A percentile compares a stretch with the other conserved stretches of the same genome.
Evolutionary conservation across 1,140 invertebrate genomes (phyloP).

Genomic region (Hypothenemus hampei): DNA sequence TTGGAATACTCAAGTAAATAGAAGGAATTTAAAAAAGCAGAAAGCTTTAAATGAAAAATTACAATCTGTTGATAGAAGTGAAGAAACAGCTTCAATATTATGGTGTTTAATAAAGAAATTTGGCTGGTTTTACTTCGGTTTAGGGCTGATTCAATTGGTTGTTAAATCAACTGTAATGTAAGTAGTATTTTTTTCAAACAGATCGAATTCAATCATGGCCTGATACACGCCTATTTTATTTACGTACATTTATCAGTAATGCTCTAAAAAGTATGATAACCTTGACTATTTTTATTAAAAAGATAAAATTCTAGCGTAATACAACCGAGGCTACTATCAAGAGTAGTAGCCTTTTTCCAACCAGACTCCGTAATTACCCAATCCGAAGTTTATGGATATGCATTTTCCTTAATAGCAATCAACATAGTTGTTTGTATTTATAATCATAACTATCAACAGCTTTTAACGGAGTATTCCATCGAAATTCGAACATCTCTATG

Average conservation of each 20-base stretch:
- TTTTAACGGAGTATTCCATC: slow-evolving; percentile 66
- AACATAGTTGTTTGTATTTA: slow-evolving; percentile 49
- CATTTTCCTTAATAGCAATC: slow-evolving; percentile 52
- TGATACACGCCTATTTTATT: not conserved
- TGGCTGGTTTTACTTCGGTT: slow-evolving; percentile 17
- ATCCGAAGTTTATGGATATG: slow-evolving; percentile 60
- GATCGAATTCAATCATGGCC: not conserved
- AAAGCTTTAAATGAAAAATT: not conserved
- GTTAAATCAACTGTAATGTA: slow-evolving; percentile 54
- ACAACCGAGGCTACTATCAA: slow-evolving; percentile 52
- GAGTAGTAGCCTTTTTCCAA: slow-evolving; percentile 64
- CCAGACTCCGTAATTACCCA: slow-evolving; percentile 46
- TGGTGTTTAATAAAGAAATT: slow-evolving; percentile 14
- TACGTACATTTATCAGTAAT: not conserved
- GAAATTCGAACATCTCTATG: slow-evolving; percentile 72
- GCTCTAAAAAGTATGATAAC: too few relatives aligned
- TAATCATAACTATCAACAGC: slow-evolving; percentile 73
- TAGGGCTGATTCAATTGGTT: slow-evolving; percentile 43
- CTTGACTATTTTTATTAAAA: too few relatives aligned
- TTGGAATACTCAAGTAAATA: slow-evolving; percentile 32
- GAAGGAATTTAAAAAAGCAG: slow-evolving; percentile 26
- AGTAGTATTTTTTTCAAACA: slow-evolving; percentile 23
- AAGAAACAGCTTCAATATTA: slow-evolving; percentile 15
- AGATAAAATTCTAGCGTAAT: slow-evolving; percentile 21
- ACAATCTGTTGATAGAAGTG: not conserved